phyloP scores from a whole-genome alignment of 2,797 vertebrate species.

The Phylloscopus collybita region DNA sequence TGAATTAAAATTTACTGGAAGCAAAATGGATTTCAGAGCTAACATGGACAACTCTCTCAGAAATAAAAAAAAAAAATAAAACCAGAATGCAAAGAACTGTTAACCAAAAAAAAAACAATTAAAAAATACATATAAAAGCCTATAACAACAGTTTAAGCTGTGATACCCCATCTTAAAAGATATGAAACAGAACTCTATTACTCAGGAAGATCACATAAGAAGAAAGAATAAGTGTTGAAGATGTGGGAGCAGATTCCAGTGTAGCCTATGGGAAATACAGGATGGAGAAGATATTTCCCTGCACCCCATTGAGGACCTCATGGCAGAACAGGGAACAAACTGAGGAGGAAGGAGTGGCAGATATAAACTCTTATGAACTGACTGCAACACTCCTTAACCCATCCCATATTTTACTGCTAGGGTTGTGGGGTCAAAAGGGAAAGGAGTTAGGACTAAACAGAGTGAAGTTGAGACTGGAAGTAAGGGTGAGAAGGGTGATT shows the following conservation, averaged over 20 bases:
- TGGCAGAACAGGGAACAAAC: neutral
- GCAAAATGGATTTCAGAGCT: neutral
- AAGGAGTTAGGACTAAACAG: neutral
- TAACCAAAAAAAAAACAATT: neutral
- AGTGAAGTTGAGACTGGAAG: neutral
- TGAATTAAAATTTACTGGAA: neutral
- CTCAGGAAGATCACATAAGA: neutral
- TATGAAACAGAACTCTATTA: neutral
- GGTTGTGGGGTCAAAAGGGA: fast-evolving
- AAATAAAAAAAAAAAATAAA: neutral
- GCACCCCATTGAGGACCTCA: neutral
- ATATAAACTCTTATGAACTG: neutral
- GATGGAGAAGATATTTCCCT: neutral
- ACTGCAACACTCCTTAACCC: neutral
- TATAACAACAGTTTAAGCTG: neutral
- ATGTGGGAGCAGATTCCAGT: neutral
- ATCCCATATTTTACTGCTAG: neutral
- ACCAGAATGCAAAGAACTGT: neutral
- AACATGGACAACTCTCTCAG: neutral
- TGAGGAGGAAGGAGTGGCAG: neutral
- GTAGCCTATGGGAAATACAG: neutral
- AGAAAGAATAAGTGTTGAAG: neutral
- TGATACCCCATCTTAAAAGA: neutral
- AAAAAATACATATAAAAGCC: neutral
- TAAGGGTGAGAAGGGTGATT: neutral